A percentile compares a stretch with the other conserved stretches of the same genome.
Evolutionary conservation across 2,113 vertebrate species (phyloP).

Genomic region (Synodontis membranacea): DNA sequence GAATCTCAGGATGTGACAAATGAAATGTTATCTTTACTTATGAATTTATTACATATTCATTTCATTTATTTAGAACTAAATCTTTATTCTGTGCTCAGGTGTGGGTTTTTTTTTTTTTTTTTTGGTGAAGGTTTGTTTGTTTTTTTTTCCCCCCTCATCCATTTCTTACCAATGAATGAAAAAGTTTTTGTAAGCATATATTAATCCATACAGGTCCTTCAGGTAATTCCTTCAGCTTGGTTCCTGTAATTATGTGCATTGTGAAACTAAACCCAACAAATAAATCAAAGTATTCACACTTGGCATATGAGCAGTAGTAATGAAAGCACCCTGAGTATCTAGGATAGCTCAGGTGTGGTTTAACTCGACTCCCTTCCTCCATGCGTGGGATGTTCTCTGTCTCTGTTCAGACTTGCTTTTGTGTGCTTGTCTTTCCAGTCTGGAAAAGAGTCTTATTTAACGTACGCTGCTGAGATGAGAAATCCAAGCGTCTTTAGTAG

Average conservation of each 20-base stretch:
- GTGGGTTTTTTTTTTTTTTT: too few relatives aligned
- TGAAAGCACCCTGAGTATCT: background rate
- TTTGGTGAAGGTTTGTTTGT: background rate
- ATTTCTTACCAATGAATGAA: background rate
- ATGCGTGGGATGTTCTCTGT: conserved; percentile 13
- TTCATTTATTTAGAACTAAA: too few relatives aligned
- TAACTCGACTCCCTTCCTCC: background rate
- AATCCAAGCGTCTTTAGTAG: background rate
- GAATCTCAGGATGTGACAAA: background rate
- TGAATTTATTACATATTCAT: background rate
- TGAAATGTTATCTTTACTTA: too few relatives aligned
- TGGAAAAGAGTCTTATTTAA: background rate
- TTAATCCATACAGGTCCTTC: background rate
- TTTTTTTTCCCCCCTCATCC: background rate
- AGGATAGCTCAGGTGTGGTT: conserved; percentile 26
- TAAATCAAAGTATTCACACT: background rate
- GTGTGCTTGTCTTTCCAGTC: background rate
- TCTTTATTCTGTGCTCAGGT: background rate
- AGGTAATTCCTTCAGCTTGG: background rate
- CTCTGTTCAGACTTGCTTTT: conserved; percentile 14
- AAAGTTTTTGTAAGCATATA: background rate
- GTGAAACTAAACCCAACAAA: background rate
- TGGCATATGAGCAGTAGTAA: background rate
- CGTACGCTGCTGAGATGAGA: conserved; percentile 15
- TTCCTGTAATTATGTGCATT: background rate